These are phyloP conservation scores for Zaprionus vittiger DNA, from an alignment of 1,140 invertebrate species.

Conservation along the genomic window DNA sequence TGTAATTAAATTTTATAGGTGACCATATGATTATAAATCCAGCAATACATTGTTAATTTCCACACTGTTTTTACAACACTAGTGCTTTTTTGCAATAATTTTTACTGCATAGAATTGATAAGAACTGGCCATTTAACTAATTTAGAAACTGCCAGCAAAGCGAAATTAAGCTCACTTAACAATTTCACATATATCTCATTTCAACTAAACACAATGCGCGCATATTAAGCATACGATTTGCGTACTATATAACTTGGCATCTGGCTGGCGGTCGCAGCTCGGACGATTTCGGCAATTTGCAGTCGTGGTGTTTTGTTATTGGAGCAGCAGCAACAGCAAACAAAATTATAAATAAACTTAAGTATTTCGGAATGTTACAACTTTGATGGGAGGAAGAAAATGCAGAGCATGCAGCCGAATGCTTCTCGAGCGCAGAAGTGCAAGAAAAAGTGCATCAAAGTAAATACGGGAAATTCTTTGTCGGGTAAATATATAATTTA, in stretches of 20 bases:
- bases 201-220: constrained; percentile 14
- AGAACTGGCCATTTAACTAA: constrained; percentile 35
- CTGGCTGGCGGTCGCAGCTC: constrained; percentile 23
- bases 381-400: constrained; percentile 39
- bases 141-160: constrained; percentile 38
- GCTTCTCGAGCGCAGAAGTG: constrained; percentile 35
- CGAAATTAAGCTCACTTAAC: not conserved
- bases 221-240: constrained; percentile 9
- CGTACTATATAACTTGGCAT: constrained; percentile 21
- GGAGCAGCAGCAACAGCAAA: constrained; percentile 63
- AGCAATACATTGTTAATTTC: constrained; percentile 3
- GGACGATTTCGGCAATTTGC: constrained; percentile 42
- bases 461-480: constrained; percentile 1
- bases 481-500: constrained; percentile 17
- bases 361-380: constrained; percentile 26
- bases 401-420: constrained; percentile 37
- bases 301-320: constrained; percentile 79
- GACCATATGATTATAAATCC: constrained; percentile 8
- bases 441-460: constrained; percentile 44
- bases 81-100: constrained; percentile 43
- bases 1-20: constrained; percentile 8
- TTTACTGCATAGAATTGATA: constrained; percentile 44
- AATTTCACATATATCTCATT: constrained; percentile 13
- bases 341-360: constrained; percentile 71
- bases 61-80: constrained; percentile 28